Conservation (phyloP, 1,140 invertebrate species). For the Oryctes rhinoceros region DNA sequence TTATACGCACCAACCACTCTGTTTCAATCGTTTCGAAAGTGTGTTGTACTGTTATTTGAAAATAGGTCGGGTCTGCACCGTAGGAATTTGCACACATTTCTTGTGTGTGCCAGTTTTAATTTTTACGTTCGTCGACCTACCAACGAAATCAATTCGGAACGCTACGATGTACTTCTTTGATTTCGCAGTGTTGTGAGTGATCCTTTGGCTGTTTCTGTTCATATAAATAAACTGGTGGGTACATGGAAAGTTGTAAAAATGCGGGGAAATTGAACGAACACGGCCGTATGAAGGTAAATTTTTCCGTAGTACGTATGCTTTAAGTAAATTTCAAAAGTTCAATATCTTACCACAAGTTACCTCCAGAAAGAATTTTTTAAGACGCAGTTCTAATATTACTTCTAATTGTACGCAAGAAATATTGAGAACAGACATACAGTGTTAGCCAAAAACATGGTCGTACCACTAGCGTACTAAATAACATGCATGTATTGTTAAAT, state of each 20-base stretch:
- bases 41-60: slow-evolving; percentile 37
- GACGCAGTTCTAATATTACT: not conserved
- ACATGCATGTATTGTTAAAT: too few relatives aligned
- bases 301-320: not conserved
- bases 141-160: slow-evolving; percentile 24
- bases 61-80: slow-evolving; percentile 32
- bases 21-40: slow-evolving; percentile 37
- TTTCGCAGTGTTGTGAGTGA: not conserved
- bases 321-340: not conserved
- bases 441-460: not conserved
- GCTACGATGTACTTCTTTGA: not conserved
- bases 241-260: not conserved
- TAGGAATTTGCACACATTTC: slow-evolving; percentile 37
- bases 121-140: slow-evolving; percentile 33
- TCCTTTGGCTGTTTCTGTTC: not conserved
- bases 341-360: not conserved
- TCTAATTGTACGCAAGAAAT: not conserved
- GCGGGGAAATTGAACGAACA: not conserved
- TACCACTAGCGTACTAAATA: too few relatives aligned
- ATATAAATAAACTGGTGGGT: not conserved
- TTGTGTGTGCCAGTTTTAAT: slow-evolving; percentile 32
- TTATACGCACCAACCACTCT: slow-evolving; percentile 18
- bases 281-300: not conserved
- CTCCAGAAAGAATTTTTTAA: slow-evolving; percentile 4
- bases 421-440: slow-evolving; percentile 3